Percentiles rank a stretch among this genome's conserved stretches.
Evolutionary conservation across 2,113 vertebrate genomes (phyloP).

Genomic region (Melanostigma gelatinosum): DNA sequence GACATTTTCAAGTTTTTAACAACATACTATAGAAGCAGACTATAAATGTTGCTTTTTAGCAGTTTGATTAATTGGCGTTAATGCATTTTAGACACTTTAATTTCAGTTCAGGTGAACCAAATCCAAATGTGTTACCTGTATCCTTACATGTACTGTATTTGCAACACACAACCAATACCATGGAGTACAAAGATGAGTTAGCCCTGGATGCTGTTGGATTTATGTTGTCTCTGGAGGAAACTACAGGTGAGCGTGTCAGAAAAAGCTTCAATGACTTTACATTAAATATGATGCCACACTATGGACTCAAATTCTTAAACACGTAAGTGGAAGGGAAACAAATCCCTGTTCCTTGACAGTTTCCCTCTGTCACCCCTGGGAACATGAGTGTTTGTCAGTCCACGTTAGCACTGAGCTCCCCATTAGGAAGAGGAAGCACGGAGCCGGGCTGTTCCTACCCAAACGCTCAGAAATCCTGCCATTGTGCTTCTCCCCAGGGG

Average conservation of each 20-base stretch:
- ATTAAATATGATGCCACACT: neutral
- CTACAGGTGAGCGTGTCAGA: neutral
- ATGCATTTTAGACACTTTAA: neutral
- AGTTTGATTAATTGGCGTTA: neutral
- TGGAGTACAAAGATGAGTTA: neutral
- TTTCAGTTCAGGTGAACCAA: neutral
- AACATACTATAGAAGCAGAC: neutral
- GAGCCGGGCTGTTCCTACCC: constrained; percentile 43
- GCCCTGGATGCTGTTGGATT: neutral
- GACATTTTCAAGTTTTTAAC: too few species aligned
- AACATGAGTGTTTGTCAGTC: constrained; percentile 63
- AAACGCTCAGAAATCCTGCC: constrained; percentile 67
- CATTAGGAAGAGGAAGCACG: constrained; percentile 53
- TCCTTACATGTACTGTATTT: neutral
- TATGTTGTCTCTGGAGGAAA: neutral
- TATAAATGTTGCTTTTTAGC: neutral
- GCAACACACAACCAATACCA: neutral
- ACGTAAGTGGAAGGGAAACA: neutral
- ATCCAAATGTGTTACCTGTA: neutral
- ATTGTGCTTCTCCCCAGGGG: constrained; percentile 67
- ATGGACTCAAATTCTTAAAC: constrained; percentile 9
- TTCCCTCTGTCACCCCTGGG: constrained; percentile 46
- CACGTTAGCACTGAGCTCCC: constrained; percentile 50
- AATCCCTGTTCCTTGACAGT: constrained; percentile 18
- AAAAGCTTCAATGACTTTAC: neutral